Conservation (phyloP, 53 echinoderm and acorn worm genomes). For the Temnopleurus reevesii region DNA sequence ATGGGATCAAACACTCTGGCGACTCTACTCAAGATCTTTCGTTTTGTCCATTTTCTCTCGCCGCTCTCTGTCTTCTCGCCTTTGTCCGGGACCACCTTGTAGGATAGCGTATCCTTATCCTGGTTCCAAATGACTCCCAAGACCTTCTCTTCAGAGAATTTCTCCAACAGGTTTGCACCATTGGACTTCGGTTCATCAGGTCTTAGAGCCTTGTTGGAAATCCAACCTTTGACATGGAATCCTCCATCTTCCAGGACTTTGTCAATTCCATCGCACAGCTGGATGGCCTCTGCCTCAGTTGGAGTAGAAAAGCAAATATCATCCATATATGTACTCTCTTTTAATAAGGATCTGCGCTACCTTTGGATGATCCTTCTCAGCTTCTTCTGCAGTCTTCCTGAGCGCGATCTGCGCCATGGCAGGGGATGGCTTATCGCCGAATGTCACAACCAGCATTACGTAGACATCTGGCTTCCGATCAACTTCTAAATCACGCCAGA, state of each 20-base stretch:
- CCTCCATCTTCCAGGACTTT: constrained; percentile 43
- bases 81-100: no score
- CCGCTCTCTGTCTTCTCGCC: background rate
- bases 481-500: constrained; percentile 39
- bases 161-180: background rate
- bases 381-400: constrained; percentile 30
- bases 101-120: constrained; percentile 47
- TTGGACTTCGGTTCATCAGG: background rate
- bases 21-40: constrained; percentile 24
- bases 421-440: constrained; percentile 56
- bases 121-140: constrained; percentile 59
- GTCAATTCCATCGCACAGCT: constrained; percentile 2
- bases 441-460: constrained; percentile 54
- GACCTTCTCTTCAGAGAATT: constrained; percentile 53
- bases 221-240: constrained; percentile 56
- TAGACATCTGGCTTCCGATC: constrained; percentile 48
- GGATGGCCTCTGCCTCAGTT: background rate
- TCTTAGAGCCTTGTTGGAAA: background rate
- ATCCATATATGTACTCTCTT: constrained; percentile 44
- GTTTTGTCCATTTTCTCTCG: background rate
- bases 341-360: background rate
- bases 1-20: constrained; percentile 51
- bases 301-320: constrained; percentile 41
- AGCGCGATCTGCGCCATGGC: constrained; percentile 57
- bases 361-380: background rate